phyloP scores from a whole-genome alignment of 2,113 vertebrate species.

The Ptilonorhynchus violaceus region DNA sequence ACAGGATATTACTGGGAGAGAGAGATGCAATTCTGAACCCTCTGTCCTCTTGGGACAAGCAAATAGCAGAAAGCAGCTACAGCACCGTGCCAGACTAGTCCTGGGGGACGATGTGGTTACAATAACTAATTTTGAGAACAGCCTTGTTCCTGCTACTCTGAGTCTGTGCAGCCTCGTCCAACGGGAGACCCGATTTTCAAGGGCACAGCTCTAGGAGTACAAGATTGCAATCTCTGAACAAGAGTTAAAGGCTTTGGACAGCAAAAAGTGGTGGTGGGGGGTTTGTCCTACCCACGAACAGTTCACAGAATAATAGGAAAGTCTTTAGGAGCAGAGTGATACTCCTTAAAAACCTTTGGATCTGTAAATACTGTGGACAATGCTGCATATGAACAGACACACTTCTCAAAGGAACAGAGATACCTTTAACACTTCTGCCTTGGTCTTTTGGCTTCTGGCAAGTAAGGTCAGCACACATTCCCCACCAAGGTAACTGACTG shows the following conservation, averaged over 20 bases:
- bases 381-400: background rate
- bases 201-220: background rate
- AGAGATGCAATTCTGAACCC: background rate
- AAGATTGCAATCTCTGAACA: background rate
- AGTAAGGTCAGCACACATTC: background rate
- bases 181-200: background rate
- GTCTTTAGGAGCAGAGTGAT: background rate
- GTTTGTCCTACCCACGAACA: background rate
- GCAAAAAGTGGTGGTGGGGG: background rate
- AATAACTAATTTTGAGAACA: slow-evolving; percentile 9
- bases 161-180: background rate
- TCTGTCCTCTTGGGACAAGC: background rate
- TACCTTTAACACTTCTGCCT: background rate
- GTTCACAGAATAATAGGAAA: background rate
- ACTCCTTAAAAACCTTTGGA: background rate
- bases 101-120: background rate
- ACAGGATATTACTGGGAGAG: background rate
- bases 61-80: slow-evolving; percentile 27
- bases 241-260: background rate
- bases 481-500: background rate
- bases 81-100: background rate
- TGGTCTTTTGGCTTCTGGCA: background rate
- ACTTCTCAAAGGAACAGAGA: background rate
- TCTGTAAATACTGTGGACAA: background rate
- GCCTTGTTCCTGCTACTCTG: background rate